These are phyloP conservation scores for Benthosema pterotum DNA, from an alignment of 2,797 vertebrate genomes.

Conservation along the genomic window DNA sequence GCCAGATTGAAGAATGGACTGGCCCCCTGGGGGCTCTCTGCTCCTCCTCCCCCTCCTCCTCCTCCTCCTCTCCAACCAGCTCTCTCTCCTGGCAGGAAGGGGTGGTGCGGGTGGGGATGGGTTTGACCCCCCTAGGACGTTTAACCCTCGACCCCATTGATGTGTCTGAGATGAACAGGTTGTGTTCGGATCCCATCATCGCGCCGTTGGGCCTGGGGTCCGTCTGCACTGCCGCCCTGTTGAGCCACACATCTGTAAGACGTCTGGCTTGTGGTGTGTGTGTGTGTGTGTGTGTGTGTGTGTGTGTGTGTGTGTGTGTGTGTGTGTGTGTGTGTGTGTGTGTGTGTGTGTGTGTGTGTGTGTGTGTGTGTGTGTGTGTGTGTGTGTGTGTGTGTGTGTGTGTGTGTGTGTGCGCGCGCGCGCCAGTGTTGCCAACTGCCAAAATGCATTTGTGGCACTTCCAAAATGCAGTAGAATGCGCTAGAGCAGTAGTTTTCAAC, in stretches of 20 bases:
- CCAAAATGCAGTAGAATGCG: too few species aligned
- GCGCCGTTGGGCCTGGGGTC: constrained; percentile 40
- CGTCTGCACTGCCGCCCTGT: constrained; percentile 44
- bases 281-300: background rate
- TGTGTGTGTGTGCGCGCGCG: too few species aligned
- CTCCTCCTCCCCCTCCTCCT: constrained; percentile 44
- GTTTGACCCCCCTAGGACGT: constrained; percentile 38
- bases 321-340: too few species aligned
- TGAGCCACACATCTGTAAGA: constrained; percentile 37
- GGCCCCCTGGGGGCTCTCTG: constrained; percentile 59
- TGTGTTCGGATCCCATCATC: constrained; percentile 63
- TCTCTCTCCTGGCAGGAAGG: constrained; percentile 73
- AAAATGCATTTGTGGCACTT: too few species aligned
- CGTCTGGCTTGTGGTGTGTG: constrained; percentile 1
- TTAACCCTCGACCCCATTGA: constrained; percentile 59
- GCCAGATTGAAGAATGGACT: constrained; percentile 59
- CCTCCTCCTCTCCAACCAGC: constrained; percentile 50
- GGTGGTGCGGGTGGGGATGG: constrained; percentile 17
- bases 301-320: background rate
- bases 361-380: too few species aligned
- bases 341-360: too few species aligned
- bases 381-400: too few species aligned
- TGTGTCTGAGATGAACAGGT: constrained; percentile 62
- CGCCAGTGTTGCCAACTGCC: too few species aligned
- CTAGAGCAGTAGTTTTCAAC: too few species aligned